Percentiles rank a stretch among this genome's conserved stretches.
These are phyloP conservation scores for Heliangelus exortis DNA, from an alignment of 2,797 vertebrate species.

Conservation along the genomic window DNA sequence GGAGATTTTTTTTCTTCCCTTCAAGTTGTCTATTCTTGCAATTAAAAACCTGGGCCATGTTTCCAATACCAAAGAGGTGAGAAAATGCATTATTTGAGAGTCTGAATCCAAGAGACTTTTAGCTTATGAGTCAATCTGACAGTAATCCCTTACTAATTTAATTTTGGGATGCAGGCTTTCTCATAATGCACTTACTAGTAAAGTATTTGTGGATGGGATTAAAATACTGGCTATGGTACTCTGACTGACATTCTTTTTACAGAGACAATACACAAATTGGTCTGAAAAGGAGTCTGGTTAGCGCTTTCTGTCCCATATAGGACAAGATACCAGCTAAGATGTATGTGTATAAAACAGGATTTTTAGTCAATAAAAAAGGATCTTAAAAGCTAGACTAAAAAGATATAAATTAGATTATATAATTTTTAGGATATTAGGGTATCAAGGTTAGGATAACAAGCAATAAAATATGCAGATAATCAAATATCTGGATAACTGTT, in stretches of 20 bases:
- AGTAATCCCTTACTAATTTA: not conserved
- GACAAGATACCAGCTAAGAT: too few relatives aligned
- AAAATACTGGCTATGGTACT: not conserved
- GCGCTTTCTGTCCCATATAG: not conserved
- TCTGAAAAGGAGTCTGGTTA: not conserved
- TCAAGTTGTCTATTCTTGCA: not conserved
- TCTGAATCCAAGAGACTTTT: not conserved
- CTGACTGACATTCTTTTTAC: not conserved
- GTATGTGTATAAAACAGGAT: too few relatives aligned
- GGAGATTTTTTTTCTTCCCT: not conserved
- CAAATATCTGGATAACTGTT: too few relatives aligned
- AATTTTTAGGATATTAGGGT: too few relatives aligned
- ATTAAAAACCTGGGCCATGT: not conserved
- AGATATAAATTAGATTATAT: too few relatives aligned
- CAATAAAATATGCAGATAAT: too few relatives aligned
- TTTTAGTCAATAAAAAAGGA: too few relatives aligned
- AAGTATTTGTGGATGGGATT: not conserved
- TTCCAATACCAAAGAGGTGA: not conserved
- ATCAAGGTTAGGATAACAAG: too few relatives aligned
- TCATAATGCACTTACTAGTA: not conserved
- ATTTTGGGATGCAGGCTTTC: not conserved
- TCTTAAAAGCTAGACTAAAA: too few relatives aligned
- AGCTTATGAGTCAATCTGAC: not conserved
- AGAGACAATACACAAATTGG: not conserved
- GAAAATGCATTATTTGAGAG: not conserved